Evolutionary conservation across 2,888 invertebrate genomes (phyloP).

Genomic region (Lithophane leautieri): DNA sequence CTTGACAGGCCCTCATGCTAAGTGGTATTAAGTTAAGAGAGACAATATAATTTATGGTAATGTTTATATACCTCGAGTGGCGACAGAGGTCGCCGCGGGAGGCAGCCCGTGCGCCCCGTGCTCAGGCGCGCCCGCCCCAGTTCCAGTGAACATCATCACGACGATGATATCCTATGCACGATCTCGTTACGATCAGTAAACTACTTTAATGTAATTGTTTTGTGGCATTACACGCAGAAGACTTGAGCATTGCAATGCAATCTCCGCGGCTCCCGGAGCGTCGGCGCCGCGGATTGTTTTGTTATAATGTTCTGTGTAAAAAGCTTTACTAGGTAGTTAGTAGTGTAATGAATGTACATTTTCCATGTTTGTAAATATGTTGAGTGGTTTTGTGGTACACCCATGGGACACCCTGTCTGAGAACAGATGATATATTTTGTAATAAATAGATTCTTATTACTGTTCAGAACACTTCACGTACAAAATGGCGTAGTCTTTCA

Average conservation of each 20-base stretch:
- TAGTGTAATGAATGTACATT: slow-evolving; percentile 84
- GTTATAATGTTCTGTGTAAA: slow-evolving; percentile 88
- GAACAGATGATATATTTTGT: slow-evolving; percentile 64
- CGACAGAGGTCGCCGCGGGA: slow-evolving; percentile 67
- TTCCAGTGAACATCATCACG: slow-evolving; percentile 86
- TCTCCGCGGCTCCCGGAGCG: slow-evolving; percentile 70
- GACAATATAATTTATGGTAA: slow-evolving; percentile 87
- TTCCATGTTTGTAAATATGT: slow-evolving; percentile 86
- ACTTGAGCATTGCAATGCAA: slow-evolving; percentile 89
- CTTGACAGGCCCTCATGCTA: slow-evolving; percentile 90
- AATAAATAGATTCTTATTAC: slow-evolving; percentile 67
- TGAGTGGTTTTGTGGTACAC: slow-evolving; percentile 80
- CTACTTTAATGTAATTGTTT: slow-evolving; percentile 84
- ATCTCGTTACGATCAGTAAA: slow-evolving; percentile 90
- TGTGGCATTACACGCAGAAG: slow-evolving; percentile 88
- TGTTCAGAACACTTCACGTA: slow-evolving; percentile 73
- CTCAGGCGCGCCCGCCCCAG: slow-evolving; percentile 69
- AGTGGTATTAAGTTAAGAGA: slow-evolving; percentile 79
- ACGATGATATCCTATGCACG: slow-evolving; percentile 88
- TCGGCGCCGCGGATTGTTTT: slow-evolving; percentile 81
- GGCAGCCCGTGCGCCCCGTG: slow-evolving; percentile 62
- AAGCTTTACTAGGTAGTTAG: slow-evolving; percentile 88
- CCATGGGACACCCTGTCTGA: slow-evolving; percentile 59
- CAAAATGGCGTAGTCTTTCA: slow-evolving; percentile 70
- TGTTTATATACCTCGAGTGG: slow-evolving; percentile 83